Evolutionary conservation across 2,113 vertebrate genomes (phyloP).

Genomic region (Cephalopterus ornatus): DNA sequence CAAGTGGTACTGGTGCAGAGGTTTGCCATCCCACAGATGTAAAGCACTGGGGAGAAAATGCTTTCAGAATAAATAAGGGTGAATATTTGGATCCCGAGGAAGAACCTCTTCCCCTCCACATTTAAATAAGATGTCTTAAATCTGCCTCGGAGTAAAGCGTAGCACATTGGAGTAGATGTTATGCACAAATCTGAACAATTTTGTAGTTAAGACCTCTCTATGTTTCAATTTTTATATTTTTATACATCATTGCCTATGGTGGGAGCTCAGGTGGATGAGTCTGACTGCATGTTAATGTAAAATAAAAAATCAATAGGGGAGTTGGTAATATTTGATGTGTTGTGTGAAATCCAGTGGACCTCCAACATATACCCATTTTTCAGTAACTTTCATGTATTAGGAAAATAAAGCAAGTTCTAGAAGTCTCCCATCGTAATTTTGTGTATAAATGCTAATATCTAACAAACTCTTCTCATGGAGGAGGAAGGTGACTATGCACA

Average conservation of each 20-base stretch:
- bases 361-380: background rate
- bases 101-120: background rate
- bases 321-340: background rate
- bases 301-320: background rate
- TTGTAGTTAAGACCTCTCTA: background rate
- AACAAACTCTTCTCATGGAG: background rate
- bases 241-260: background rate
- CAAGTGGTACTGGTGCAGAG: background rate
- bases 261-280: background rate
- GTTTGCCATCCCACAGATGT: background rate
- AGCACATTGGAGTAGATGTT: background rate
- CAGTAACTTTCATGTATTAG: background rate
- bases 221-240: background rate
- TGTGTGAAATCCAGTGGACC: background rate
- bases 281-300: background rate
- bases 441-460: background rate
- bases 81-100: background rate
- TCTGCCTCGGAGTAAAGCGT: background rate
- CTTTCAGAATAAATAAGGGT: background rate
- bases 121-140: background rate
- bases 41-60: background rate
- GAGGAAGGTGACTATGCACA: background rate
- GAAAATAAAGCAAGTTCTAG: background rate
- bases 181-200: background rate
- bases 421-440: background rate